These are phyloP conservation scores for Vipera latastei DNA, from an alignment of 2,797 vertebrate species.

Conservation along the genomic window DNA sequence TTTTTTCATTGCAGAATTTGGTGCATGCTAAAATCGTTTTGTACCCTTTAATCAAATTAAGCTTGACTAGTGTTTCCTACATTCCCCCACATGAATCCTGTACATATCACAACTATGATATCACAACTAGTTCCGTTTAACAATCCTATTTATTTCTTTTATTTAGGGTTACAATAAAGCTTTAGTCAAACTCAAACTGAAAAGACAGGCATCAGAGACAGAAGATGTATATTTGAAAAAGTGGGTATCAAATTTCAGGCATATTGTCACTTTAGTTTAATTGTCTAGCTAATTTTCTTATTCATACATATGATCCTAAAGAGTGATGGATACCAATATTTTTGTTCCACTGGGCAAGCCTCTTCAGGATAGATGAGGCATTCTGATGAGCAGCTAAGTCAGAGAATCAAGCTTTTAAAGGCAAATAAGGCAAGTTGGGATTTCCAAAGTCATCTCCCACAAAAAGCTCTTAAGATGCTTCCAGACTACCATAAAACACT, in stretches of 20 bases:
- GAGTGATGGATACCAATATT: background rate
- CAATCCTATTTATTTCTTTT: conserved; percentile 23
- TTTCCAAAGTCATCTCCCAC: background rate
- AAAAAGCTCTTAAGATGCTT: background rate
- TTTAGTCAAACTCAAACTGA: conserved; percentile 67
- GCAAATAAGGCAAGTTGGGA: background rate
- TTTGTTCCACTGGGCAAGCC: background rate
- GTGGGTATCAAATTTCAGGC: conserved; percentile 44
- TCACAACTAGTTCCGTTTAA: background rate
- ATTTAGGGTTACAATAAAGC: conserved; percentile 56
- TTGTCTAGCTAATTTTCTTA: background rate
- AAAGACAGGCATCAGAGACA: conserved; percentile 46
- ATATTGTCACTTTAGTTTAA: conserved; percentile 15
- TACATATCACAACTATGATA: background rate
- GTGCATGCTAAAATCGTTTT: background rate
- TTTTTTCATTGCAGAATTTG: background rate
- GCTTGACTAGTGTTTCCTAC: background rate
- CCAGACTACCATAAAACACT: background rate
- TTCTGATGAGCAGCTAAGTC: background rate
- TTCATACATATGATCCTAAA: background rate
- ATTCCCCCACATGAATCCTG: background rate
- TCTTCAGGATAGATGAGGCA: background rate
- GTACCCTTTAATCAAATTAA: background rate
- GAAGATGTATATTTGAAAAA: conserved; percentile 30
- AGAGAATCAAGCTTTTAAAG: background rate